Conservation (phyloP, 35 echinoderm and acorn worm species). For the Diadema setosum region DNA sequence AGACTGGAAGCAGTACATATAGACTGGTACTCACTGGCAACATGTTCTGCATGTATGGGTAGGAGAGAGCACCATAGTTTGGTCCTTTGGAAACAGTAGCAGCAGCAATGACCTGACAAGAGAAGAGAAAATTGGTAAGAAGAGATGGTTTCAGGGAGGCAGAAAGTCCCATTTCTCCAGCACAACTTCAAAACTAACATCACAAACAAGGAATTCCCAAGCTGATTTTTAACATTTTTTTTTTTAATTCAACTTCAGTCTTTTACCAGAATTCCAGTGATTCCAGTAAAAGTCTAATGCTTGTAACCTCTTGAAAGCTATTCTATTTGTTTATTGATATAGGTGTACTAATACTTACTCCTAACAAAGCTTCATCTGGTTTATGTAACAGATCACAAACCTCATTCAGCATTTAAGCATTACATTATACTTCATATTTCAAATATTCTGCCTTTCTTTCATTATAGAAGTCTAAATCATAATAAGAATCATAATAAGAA, state of each 20-base stretch:
- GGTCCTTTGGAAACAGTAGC: neutral
- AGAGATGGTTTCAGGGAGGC: too few relatives aligned
- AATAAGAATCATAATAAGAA: too few relatives aligned
- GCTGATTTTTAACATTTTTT: neutral
- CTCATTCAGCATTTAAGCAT: neutral
- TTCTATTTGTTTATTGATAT: too few relatives aligned
- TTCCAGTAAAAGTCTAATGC: too few relatives aligned
- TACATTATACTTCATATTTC: neutral
- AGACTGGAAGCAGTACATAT: neutral
- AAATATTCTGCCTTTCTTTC: neutral
- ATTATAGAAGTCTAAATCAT: too few relatives aligned
- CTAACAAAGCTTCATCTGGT: too few relatives aligned
- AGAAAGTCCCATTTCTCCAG: too few relatives aligned
- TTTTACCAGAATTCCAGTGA: neutral
- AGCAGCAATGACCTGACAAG: neutral
- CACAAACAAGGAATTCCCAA: neutral
- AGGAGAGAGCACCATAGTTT: neutral
- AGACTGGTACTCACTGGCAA: neutral
- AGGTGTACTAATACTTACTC: too few relatives aligned
- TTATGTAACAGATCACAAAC: neutral
- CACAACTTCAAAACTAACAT: neutral
- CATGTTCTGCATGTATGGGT: neutral
- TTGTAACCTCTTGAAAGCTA: too few relatives aligned
- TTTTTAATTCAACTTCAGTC: neutral
- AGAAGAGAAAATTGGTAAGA: too few relatives aligned